Base-by-base conservation (phyloP, 2,888 invertebrate genomes). In the Catocala fraxini region DNA sequence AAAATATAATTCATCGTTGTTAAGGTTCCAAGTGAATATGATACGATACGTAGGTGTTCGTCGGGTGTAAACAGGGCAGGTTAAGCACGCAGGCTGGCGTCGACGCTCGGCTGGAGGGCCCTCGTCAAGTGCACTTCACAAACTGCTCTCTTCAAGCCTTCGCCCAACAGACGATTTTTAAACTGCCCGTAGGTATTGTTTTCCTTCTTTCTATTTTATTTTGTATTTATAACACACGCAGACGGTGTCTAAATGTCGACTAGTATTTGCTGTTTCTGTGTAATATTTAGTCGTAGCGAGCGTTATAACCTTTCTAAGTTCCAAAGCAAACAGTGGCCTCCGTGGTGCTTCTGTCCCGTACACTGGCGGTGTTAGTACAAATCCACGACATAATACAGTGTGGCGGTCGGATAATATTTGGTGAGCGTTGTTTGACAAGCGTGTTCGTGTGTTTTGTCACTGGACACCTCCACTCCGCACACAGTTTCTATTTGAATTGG, bases 371-470 rank as follows among this genome's bases (percentile, higher is more conserved):
- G 88, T 90, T 89, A 80, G 87, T 89, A 91, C 88, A 91, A 91
- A 91, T 90, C 89, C 86, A 86, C 85, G 82, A 86, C 82, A 89
- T 89, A 90, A 89, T 89, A 87, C 87, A 86, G 83, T 88, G 88
- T 87, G 86, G 85, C 87, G 86, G 83, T 86, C 81, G 84, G 86
- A 84, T 89, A 92, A 93, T 93, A 92, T 93, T 93, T 93, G 90
- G 83, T 85, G 86, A 89, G 81, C 85, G 84, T 75, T 93, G 85
- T 93, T 93, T 93, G 93, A 88, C 89, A 89, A 90, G 90, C 89
- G 89, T 90, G 92, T 90, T 89, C 89, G 89, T 91, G 86, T 88
- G 90, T 86, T 91, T 89, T 91, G 92, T 90, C 85, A 92, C 89
- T 90, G 92, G 90, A 92, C 91, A 93, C 93, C 90, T 90, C 87